phyloP scores from a whole-genome alignment of 2,113 vertebrate species.

The Cettia cetti region DNA sequence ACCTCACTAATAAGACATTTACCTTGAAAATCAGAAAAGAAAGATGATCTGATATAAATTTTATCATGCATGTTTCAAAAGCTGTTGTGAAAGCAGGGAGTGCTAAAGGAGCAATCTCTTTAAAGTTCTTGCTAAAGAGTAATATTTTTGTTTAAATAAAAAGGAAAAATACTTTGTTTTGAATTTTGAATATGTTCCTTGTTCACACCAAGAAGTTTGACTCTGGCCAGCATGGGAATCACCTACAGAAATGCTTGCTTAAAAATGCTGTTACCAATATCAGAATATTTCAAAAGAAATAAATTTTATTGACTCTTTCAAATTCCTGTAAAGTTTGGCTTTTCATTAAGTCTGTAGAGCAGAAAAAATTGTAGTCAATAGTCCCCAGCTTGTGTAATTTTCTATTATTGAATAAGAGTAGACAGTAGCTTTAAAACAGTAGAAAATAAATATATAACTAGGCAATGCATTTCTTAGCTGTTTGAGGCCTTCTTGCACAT shows the following conservation, averaged over 20 bases:
- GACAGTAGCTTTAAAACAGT: neutral
- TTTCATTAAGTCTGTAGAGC: neutral
- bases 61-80: neutral
- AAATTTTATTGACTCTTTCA: neutral
- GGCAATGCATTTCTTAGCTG: conserved; percentile 11
- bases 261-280: neutral
- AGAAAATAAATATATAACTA: neutral
- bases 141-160: neutral
- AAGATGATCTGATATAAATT: neutral
- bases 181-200: neutral
- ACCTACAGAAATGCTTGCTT: neutral
- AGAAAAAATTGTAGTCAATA: neutral
- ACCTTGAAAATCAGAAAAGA: neutral
- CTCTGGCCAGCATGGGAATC: neutral
- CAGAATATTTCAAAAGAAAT: neutral
- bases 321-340: neutral
- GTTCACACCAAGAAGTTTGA: neutral
- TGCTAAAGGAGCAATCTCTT: neutral
- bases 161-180: neutral
- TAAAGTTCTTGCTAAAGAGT: neutral
- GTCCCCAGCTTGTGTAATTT: neutral
- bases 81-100: neutral
- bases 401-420: neutral
- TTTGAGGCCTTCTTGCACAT: conserved; percentile 28
- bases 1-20: neutral